Conservation (phyloP, 2,888 invertebrate species). For the Sinodicranocentrus sp. region DNA sequence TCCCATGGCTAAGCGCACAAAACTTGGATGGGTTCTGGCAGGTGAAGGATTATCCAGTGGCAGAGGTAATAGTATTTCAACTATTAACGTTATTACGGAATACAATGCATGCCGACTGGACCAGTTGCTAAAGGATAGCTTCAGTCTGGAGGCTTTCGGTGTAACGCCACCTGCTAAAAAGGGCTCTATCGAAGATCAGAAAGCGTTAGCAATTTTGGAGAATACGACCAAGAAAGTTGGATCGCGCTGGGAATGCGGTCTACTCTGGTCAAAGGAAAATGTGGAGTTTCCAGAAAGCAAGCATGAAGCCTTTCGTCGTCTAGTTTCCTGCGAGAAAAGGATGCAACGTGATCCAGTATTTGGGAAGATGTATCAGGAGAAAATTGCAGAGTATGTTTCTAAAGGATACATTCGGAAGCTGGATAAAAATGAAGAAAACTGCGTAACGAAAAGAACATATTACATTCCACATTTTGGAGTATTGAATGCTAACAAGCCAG, state of each 20-base stretch:
- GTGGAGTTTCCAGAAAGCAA: background rate
- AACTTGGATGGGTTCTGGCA: constrained; percentile 5
- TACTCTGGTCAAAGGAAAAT: background rate
- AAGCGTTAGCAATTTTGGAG: background rate
- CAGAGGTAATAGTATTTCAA: background rate
- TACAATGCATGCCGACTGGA: background rate
- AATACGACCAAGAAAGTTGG: background rate
- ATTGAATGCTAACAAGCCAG: constrained; percentile 50
- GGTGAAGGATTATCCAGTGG: background rate
- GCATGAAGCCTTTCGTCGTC: background rate
- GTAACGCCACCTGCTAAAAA: background rate
- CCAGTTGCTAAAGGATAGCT: constrained; percentile 8
- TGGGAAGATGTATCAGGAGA: constrained; percentile 36
- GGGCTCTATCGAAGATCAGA: background rate
- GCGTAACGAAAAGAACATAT: background rate
- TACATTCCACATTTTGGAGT: constrained; percentile 68
- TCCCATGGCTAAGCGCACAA: background rate
- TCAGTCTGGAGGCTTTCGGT: constrained; percentile 19
- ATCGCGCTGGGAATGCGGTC: background rate
- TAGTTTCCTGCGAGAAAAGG: constrained; percentile 21
- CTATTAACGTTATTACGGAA: background rate
- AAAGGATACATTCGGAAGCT: constrained; percentile 65
- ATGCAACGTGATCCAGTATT: constrained; percentile 55
- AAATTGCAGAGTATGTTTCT: constrained; percentile 59
- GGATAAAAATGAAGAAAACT: constrained; percentile 16